Evolutionary conservation across 2,113 vertebrate species (phyloP).

Genomic region (Atractosteus spatula): DNA sequence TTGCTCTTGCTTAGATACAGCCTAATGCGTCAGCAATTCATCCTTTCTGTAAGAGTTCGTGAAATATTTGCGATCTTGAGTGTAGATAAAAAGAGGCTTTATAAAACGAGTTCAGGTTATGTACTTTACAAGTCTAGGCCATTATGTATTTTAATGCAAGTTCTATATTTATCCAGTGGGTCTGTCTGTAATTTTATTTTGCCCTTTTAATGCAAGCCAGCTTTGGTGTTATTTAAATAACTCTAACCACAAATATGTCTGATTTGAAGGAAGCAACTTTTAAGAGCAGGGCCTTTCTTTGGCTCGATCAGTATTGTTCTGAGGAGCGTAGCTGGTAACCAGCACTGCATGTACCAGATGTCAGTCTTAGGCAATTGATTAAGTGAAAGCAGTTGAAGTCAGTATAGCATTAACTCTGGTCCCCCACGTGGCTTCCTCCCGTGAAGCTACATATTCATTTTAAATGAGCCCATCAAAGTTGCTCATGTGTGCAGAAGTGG

Average conservation of each 20-base stretch:
- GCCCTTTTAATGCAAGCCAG: too few relatives aligned
- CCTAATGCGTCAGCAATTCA: too few relatives aligned
- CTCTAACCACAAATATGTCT: background rate
- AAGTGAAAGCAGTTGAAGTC: conserved; percentile 35
- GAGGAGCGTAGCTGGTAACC: background rate
- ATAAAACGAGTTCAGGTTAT: too few relatives aligned
- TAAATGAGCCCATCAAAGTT: conserved; percentile 44
- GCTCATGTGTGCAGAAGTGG: conserved; percentile 45
- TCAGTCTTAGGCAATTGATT: conserved; percentile 26
- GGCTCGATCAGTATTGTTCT: background rate
- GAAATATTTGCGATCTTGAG: too few relatives aligned
- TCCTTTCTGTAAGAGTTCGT: too few relatives aligned
- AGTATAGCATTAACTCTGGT: conserved; percentile 39
- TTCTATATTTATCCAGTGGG: too few relatives aligned
- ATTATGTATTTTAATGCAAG: too few relatives aligned
- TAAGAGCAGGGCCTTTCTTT: background rate
- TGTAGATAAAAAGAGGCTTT: too few relatives aligned
- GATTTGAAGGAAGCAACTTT: background rate
- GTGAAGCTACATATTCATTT: conserved; percentile 40
- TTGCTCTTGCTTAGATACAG: too few relatives aligned
- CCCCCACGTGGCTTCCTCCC: conserved; percentile 30
- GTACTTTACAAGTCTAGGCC: too few relatives aligned
- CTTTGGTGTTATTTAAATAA: too few relatives aligned
- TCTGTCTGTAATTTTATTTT: too few relatives aligned
- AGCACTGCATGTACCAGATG: background rate